Evolutionary conservation across 2,888 invertebrate genomes (phyloP).

Genomic region (Phaedon cochleariae): DNA sequence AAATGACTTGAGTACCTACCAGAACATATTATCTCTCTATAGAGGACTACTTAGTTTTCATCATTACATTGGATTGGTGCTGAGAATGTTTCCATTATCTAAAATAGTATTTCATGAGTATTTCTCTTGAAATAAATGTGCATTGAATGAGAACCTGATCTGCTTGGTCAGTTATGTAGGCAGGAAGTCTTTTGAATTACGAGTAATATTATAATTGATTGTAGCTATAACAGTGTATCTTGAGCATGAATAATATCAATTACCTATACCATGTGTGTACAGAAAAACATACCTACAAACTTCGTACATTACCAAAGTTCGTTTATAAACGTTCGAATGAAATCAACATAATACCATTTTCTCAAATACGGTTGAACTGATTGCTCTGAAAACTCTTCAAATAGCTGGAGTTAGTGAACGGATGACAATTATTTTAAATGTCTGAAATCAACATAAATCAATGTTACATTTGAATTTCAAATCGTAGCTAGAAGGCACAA

Average conservation of each 20-base stretch:
- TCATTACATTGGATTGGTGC: too few species aligned
- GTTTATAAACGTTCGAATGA: not conserved
- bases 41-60: too few species aligned
- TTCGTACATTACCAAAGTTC: too few species aligned
- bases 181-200: not conserved
- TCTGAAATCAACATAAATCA: not conserved
- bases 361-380: not conserved
- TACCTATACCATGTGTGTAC: not conserved
- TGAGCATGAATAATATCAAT: not conserved
- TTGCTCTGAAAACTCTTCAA: not conserved
- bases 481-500: slow-evolving; percentile 3
- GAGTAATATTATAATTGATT: not conserved
- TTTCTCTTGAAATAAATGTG: too few species aligned
- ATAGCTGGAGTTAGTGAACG: not conserved
- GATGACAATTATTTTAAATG: slow-evolving; percentile 2
- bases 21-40: too few species aligned
- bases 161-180: not conserved
- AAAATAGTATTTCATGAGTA: too few species aligned
- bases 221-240: not conserved
- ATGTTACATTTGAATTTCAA: slow-evolving; percentile 2
- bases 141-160: too few species aligned
- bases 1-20: too few species aligned
- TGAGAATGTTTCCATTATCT: too few species aligned
- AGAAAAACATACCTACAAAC: too few species aligned
- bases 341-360: too few species aligned